phyloP scores from a whole-genome alignment of 2,888 invertebrate genomes.

The Acanthosepion lycidas region DNA sequence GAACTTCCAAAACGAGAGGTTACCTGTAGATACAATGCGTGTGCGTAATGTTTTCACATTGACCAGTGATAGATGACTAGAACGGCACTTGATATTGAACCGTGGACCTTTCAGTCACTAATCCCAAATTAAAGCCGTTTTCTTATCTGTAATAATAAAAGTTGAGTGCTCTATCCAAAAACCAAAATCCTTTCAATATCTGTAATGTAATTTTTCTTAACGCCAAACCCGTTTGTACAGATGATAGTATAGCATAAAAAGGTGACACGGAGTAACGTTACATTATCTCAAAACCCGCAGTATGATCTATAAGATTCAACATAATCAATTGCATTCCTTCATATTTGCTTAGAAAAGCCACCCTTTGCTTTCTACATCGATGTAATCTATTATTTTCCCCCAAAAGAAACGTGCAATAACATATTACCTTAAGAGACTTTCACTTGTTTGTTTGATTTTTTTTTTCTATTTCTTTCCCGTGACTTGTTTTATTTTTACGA shows the following conservation, averaged over 20 bases:
- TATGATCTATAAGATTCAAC: neutral
- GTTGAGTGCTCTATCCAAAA: neutral
- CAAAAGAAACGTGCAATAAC: neutral
- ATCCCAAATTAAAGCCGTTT: neutral
- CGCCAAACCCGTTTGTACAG: neutral
- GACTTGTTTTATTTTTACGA: neutral
- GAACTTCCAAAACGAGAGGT: too few species aligned
- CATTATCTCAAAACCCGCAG: neutral
- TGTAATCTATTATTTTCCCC: neutral
- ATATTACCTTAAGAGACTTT: neutral
- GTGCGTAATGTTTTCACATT: neutral
- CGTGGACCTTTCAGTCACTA: neutral
- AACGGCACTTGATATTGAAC: neutral
- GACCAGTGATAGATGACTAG: neutral
- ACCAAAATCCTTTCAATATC: neutral
- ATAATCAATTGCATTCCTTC: neutral
- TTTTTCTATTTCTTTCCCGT: neutral
- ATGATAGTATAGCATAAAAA: neutral
- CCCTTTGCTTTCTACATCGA: neutral
- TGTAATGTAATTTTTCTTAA: neutral
- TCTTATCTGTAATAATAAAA: neutral
- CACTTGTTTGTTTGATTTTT: neutral
- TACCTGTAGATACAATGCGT: too few species aligned
- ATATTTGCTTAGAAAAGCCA: neutral
- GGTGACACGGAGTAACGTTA: neutral